Percentiles rank a stretch among this genome's conserved stretches.
These are phyloP conservation scores for Megalops cyprinoides DNA, from an alignment of 2,797 vertebrate species.

Conservation along the genomic window DNA sequence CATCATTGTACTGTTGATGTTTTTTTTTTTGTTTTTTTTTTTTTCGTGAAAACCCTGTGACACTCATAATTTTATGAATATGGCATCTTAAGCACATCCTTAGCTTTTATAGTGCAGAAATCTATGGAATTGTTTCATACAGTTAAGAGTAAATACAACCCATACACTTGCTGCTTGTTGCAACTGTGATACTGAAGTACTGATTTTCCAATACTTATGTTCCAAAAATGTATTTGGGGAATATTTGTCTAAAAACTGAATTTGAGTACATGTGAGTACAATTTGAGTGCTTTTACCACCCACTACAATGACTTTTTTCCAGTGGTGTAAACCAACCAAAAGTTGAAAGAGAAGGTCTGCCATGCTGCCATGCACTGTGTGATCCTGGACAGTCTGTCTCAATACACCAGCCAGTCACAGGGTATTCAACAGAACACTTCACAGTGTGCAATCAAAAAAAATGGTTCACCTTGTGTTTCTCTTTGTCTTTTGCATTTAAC, in stretches of 20 bases:
- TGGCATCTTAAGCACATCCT: not conserved
- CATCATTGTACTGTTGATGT: slow-evolving; percentile 15
- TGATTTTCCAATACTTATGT: not conserved
- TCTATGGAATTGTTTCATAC: not conserved
- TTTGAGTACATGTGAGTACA: not conserved
- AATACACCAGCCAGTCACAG: slow-evolving; percentile 51
- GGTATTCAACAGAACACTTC: slow-evolving; percentile 56
- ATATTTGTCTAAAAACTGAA: not conserved
- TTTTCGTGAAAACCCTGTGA: slow-evolving; percentile 67
- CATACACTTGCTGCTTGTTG: not conserved
- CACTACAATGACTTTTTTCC: not conserved
- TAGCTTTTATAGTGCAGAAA: not conserved
- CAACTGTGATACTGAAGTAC: not conserved
- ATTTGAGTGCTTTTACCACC: not conserved
- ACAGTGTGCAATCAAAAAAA: slow-evolving; percentile 50
- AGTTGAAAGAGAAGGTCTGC: not conserved
- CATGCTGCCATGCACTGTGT: not conserved
- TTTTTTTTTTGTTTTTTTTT: slow-evolving; percentile 48
- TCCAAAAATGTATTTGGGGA: not conserved
- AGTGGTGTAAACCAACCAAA: not conserved
- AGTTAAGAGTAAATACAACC: too few species aligned
- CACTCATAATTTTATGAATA: slow-evolving; percentile 25
- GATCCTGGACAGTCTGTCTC: not conserved
- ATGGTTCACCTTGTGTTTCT: slow-evolving; percentile 63
- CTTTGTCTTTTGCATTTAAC: slow-evolving; percentile 55